A percentile compares a stretch with the other conserved stretches of the same genome.
Conservation (phyloP, 2,888 invertebrate species). For the Polyommatus iphigenia region DNA sequence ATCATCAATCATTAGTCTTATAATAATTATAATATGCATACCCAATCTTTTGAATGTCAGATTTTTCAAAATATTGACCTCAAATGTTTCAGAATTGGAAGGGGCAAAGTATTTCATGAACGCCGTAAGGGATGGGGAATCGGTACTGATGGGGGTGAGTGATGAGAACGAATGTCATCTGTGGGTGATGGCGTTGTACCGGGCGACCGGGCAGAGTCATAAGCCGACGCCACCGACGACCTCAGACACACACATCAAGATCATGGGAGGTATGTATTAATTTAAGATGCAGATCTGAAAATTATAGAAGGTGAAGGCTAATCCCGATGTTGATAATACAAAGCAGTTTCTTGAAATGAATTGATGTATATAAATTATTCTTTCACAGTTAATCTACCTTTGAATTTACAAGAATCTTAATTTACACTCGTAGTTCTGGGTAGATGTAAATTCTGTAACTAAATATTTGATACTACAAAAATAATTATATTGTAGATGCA, state of each 20-base stretch:
- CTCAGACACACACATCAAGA: slow-evolving; percentile 84
- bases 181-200: slow-evolving; percentile 99
- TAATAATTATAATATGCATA: background rate
- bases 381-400: too few species aligned
- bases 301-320: background rate
- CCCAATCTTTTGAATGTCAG: background rate
- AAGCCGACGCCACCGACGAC: slow-evolving; percentile 98
- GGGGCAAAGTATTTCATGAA: slow-evolving; percentile 98
- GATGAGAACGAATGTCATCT: slow-evolving; percentile 98
- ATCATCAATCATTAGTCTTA: background rate
- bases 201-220: slow-evolving; percentile 99
- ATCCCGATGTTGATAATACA: too few species aligned
- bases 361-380: background rate
- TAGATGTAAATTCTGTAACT: background rate
- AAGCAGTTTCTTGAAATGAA: too few species aligned
- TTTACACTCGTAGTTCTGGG: background rate
- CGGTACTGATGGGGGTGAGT: slow-evolving; percentile 96
- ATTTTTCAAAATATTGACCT: slow-evolving; percentile 13
- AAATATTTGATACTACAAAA: background rate
- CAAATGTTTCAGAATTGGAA: slow-evolving; percentile 85
- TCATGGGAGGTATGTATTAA: slow-evolving; percentile 88
- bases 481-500: slow-evolving; percentile 81
- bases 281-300: background rate
- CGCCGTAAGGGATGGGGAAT: slow-evolving; percentile 98
- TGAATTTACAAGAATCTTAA: background rate